Evolutionary conservation across 2,888 invertebrate genomes (phyloP), one percentile per base, ranked within the genome.

Genomic region (Polylopha cassiicola): DNA sequence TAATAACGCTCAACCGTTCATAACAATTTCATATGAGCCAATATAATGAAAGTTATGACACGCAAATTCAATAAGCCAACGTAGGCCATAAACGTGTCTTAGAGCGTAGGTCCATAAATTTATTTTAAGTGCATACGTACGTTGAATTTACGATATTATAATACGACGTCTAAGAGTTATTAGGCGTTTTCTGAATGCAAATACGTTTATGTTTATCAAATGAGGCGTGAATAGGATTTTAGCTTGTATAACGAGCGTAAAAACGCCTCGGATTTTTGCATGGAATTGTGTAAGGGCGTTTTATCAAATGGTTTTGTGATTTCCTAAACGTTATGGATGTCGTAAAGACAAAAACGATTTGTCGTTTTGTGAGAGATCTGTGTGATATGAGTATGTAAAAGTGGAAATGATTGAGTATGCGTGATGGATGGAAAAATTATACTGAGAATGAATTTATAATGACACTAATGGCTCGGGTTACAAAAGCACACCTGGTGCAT

Each of bases 51-150:
- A n/a, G n/a, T n/a, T n/a, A 24, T 18, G 15, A 8, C 27, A 7
- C 14, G 16, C 21, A 41, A 41, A 41, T 41, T 41, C 41, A 41
- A 41, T 41, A 41, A 41, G 30, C 29, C n/a, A n/a, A 16, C 38
- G 15, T 22, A 8, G 21, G 34, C 24, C 24, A 34, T 41, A 41
- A 41, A 36, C 34, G 24, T 36, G 29, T 24, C 14, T n/a, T n/a
- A n/a, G n/a, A n/a, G n/a, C n/a, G n/a, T n/a, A n/a, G 15, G 11
- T 11, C 18, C 42, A 37, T 33, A 44, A 37, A 46, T 49, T 39
- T 55, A 53, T 54, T 55, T 60, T 56, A 48, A 58, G 55, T 53
- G 58, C 48, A 39, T 46, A 37, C 51, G 36, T 46, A 48, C 45
- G 47, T 47, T 48, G 46, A 47, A 50, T 60, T 55, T 55, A 55